Evolutionary conservation across 2,797 vertebrate species (phyloP).

Genomic region (Anguilla megastoma): DNA sequence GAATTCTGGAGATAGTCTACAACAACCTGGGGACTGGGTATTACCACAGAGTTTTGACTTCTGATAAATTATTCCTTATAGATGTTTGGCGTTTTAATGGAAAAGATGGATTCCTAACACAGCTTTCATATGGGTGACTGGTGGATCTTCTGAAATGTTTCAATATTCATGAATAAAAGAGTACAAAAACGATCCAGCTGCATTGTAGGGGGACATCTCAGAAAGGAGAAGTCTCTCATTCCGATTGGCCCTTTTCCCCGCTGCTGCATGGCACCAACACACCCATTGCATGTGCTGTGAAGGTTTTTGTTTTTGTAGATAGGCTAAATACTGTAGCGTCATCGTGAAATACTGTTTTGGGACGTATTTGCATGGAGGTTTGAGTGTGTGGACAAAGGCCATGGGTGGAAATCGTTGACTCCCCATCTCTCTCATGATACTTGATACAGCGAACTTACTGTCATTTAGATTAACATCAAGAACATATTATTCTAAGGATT

Average conservation of each 20-base stretch:
- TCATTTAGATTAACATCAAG: background rate
- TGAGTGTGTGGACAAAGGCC: background rate
- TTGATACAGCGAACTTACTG: background rate
- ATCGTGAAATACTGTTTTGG: background rate
- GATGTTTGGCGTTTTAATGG: background rate
- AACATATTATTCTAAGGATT: background rate
- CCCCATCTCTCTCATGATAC: slow-evolving; percentile 1
- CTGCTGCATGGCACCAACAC: background rate
- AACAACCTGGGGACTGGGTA: background rate
- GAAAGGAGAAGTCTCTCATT: background rate
- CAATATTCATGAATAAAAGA: slow-evolving; percentile 4
- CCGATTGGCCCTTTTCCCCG: background rate
- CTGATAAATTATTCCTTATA: background rate
- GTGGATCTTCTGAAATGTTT: slow-evolving; percentile 8
- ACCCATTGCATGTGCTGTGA: background rate
- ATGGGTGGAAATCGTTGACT: background rate
- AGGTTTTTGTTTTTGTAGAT: background rate
- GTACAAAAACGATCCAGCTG: background rate
- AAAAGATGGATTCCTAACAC: background rate
- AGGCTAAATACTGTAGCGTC: background rate
- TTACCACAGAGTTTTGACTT: background rate
- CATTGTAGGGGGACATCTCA: background rate
- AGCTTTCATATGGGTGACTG: slow-evolving; percentile 16
- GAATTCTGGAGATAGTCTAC: background rate
- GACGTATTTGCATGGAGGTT: background rate